Percentiles rank a stretch among this genome's conserved stretches.
Evolutionary conservation across 2,888 invertebrate genomes (phyloP).

Genomic region (Lacanobia wlatinum): DNA sequence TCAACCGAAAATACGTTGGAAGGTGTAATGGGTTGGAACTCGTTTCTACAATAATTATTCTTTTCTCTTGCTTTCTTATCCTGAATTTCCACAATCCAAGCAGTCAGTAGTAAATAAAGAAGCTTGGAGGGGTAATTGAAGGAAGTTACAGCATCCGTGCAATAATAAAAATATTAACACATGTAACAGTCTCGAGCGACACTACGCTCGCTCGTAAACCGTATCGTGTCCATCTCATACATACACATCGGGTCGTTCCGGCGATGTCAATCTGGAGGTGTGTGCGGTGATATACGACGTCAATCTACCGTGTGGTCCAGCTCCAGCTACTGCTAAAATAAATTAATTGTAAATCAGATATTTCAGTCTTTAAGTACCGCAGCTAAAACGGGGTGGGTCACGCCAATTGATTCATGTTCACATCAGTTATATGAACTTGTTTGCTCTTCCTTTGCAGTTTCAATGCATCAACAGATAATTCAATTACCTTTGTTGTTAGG

Average conservation of each 20-base stretch:
- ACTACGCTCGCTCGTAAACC: slow-evolving; percentile 44
- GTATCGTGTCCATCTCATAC: slow-evolving; percentile 60
- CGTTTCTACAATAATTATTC: background rate
- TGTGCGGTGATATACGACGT: slow-evolving; percentile 26
- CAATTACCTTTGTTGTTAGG: background rate
- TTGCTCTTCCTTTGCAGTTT: background rate
- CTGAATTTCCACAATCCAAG: slow-evolving; percentile 31
- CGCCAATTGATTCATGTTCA: background rate
- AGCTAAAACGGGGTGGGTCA: background rate
- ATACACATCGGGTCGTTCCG: slow-evolving; percentile 56
- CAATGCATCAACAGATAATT: background rate
- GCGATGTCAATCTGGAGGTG: slow-evolving; percentile 40
- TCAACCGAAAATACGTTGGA: background rate
- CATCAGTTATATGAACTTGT: background rate
- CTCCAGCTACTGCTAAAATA: background rate
- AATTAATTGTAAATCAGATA: slow-evolving; percentile 10
- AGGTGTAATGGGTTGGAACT: background rate
- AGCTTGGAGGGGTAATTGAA: slow-evolving; percentile 63
- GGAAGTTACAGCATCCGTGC: slow-evolving; percentile 62
- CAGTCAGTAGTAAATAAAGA: slow-evolving; percentile 64
- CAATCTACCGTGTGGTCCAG: background rate
- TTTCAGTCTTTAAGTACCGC: background rate
- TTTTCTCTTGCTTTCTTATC: slow-evolving; percentile 36
- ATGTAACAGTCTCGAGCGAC: slow-evolving; percentile 54
- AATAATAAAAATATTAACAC: slow-evolving; percentile 67